Base-by-base conservation (phyloP, 2,797 vertebrate genomes). In the Tauraco hartlaubi region DNA sequence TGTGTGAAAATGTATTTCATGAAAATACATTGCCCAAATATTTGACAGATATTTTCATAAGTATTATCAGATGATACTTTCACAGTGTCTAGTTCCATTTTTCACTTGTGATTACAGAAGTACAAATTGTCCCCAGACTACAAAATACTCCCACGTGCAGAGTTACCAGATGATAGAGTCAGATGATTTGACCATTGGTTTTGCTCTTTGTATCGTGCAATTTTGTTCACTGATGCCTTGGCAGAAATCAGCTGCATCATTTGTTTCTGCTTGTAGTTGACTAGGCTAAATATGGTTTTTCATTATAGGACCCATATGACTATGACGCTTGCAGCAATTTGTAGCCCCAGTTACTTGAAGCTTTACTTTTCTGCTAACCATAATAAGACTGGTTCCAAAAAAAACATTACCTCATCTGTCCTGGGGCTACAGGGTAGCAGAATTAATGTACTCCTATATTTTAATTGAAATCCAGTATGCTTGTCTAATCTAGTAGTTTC, bases 371-470 rank as follows among this genome's bases (percentile, higher is more conserved):
- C 82, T 94, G 77, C 96, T 97, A 98, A 95, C 64, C 62, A 74
- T 91, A 96, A 85, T 71, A 96, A 75, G 69, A 71, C 37, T 22
- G 14, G 39, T 67, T 98, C 95, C 96, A 98, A 97, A 95, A 93
- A 85, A 90, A 97, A 86, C 94, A 97, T 97, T 96, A 97, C 94
- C 90, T 98, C 92, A 96, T 94, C 73, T 68, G 19, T 79, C 96
- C 88, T 94, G 75, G 87, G 96, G 95, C 87, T 94, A 21, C 44
- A 88, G 92, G 67, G 80, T 85, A 92, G 92, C 89, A 91, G 46
- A 94, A 91, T 73, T 96, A 92, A 95, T 94, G 77, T 82, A 91
- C 91, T 96, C 76, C 35, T 82, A 15, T 48, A 80, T 85, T 97
- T 94, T 91, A 96, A 92, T 86, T 96, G 90, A 91, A 91, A 96